Evolutionary conservation across 2,113 vertebrate species (phyloP).

Genomic region (Menura novaehollandiae): DNA sequence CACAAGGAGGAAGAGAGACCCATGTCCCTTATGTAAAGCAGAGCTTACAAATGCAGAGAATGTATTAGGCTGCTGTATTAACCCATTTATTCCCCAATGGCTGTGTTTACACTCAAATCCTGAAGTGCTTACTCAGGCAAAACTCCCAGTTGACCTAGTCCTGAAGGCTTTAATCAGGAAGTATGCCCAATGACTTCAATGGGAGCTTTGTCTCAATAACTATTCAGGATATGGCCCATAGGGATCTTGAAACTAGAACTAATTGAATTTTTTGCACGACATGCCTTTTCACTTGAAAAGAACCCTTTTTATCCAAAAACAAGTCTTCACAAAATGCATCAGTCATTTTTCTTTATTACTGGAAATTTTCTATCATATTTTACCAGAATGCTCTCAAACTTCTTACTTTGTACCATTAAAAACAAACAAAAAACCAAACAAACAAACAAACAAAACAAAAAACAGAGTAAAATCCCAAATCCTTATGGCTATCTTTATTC

Average conservation of each 20-base stretch:
- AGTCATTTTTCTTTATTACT: neutral
- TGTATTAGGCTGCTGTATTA: conserved; percentile 38
- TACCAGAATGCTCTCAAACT: neutral
- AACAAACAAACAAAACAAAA: neutral
- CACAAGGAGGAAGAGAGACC: neutral
- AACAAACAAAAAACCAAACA: no score
- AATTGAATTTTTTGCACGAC: conserved; percentile 57
- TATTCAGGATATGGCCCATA: conserved; percentile 62
- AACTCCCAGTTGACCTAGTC: conserved; percentile 62
- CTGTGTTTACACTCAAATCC: conserved; percentile 60
- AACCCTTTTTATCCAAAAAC: conserved; percentile 35
- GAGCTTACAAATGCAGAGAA: neutral
- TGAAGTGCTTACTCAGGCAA: conserved; percentile 68
- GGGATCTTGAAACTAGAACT: conserved; percentile 64
- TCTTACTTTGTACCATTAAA: neutral
- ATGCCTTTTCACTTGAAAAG: conserved; percentile 57
- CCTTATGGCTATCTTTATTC: neutral
- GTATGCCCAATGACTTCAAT: conserved; percentile 63
- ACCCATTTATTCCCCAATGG: conserved; percentile 59
- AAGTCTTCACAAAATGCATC: neutral
- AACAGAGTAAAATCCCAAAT: neutral
- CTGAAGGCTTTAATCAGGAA: conserved; percentile 66
- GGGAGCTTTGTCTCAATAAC: conserved; percentile 63
- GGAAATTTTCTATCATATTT: conserved; percentile 4
- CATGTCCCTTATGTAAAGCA: neutral